Evolutionary conservation across 2,888 invertebrate genomes (phyloP), one percentile per base, ranked within the genome.

Genomic region (Pharmacophagus antenor): DNA sequence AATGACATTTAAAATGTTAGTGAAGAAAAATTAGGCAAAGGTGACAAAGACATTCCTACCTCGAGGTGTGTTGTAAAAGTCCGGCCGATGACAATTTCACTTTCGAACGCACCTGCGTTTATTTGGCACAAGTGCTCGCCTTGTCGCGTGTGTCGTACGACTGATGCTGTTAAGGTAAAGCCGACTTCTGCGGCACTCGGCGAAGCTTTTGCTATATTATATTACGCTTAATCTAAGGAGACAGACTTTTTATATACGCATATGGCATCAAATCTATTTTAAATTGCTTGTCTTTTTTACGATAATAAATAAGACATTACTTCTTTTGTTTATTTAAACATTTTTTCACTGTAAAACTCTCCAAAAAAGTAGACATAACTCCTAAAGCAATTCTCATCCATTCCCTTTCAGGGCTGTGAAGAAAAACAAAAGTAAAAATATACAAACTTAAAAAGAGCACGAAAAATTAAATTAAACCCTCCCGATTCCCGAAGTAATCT

Each of bases 41-140:
- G n/a, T 25, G 23, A 25, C 56, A 52, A 25, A 15, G 23, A 22
- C 44, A 21, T 12, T 37, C 52, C 52, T 52, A 61, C 61, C 61
- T 61, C 41, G 18, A 17, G 41, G 49, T 49, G 31, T 17, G 56
- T 8, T 7, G 18, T 21, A 41, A 51, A 59, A 56, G 47, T 56
- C 51, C 60, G 51, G 21, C 20, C 42, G 6, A 25, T 17, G 51
- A 12, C 21, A 41, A 56, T 61, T 61, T 61, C 61, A 61, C 61
- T 61, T 61, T 61, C 46, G 52, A 41, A 51, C 22, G 27, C 42
- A 51, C 61, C 22, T 47, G 51, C n/a, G 25, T 47, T 56, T 56
- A 50, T 50, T 8, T 7, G 25, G 21, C 15, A 41, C 60, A 21
- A 55, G 61, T 56, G 41, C 25, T 21, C 10, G 17, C 31, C n/a